Evolutionary conservation across 2,888 invertebrate genomes (phyloP).

Genomic region (Dynastes maya): DNA sequence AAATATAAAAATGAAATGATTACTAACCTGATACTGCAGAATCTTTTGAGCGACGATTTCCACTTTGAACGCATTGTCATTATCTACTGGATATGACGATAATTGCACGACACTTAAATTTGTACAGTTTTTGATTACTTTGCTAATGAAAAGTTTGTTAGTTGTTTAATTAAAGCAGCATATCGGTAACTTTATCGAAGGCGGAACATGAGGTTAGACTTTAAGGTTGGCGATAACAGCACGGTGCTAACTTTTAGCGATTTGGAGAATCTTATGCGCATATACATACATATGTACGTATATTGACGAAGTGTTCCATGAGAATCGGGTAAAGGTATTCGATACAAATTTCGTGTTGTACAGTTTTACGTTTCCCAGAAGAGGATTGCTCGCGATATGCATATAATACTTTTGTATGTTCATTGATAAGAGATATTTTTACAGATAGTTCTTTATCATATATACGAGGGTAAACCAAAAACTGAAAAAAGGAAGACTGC

Average conservation of each 20-base stretch:
- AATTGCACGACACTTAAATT: background rate
- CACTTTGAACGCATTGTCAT: conserved; percentile 48
- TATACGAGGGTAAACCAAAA: background rate
- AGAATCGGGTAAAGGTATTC: no score
- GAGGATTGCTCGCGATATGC: no score
- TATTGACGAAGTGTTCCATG: no score
- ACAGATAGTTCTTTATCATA: background rate
- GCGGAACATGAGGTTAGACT: conserved; percentile 39
- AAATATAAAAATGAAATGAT: conserved; percentile 45
- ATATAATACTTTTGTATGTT: background rate
- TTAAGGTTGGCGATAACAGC: conserved; percentile 32
- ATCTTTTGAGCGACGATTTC: conserved; percentile 61
- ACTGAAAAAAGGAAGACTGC: background rate
- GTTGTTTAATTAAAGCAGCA: background rate
- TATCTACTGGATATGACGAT: background rate
- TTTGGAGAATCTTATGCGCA: background rate
- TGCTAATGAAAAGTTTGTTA: background rate
- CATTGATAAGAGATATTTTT: conserved; percentile 1
- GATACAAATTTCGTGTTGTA: background rate
- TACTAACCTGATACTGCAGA: conserved; percentile 64
- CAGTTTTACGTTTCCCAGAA: no score
- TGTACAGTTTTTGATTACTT: background rate
- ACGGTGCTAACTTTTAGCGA: background rate
- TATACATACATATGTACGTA: background rate
- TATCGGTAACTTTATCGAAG: conserved; percentile 23